Evolutionary conservation across 1,140 invertebrate genomes (phyloP).

Genomic region (Trichonephila clavipes): DNA sequence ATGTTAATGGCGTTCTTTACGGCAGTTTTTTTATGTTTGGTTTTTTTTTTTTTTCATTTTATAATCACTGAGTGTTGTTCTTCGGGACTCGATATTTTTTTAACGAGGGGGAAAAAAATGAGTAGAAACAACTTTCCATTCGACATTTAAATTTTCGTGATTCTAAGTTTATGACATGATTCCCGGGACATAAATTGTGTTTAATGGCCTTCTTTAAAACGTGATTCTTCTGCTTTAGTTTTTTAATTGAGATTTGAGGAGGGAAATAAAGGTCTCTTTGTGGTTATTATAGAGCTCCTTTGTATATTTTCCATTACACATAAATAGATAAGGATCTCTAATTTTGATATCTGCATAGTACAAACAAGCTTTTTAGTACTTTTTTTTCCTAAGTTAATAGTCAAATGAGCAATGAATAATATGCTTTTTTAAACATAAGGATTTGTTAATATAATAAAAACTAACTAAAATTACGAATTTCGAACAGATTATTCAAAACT

Average conservation of each 20-base stretch:
- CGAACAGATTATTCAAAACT: too few relatives aligned
- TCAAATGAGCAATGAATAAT: too few relatives aligned
- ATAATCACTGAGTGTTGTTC: neutral
- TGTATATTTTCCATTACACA: neutral
- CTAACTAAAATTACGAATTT: too few relatives aligned
- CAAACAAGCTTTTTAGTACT: too few relatives aligned
- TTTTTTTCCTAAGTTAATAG: too few relatives aligned
- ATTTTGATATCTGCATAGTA: too few relatives aligned
- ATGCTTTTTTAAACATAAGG: too few relatives aligned
- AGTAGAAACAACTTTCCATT: constrained; percentile 16
- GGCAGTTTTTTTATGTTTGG: neutral
- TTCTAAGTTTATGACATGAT: constrained; percentile 26
- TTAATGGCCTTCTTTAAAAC: constrained; percentile 50
- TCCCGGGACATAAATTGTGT: neutral
- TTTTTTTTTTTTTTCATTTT: neutral
- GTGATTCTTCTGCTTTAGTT: constrained; percentile 13
- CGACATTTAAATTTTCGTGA: constrained; percentile 51
- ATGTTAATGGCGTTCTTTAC: constrained; percentile 61
- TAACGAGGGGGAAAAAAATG: neutral
- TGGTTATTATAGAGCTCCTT: neutral
- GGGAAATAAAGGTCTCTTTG: neutral
- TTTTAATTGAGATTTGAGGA: constrained; percentile 29
- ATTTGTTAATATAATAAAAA: too few relatives aligned
- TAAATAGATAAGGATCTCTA: too few relatives aligned
- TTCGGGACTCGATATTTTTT: neutral